phyloP scores from a whole-genome alignment of 2,797 vertebrate species.

The Falco berigora region DNA sequence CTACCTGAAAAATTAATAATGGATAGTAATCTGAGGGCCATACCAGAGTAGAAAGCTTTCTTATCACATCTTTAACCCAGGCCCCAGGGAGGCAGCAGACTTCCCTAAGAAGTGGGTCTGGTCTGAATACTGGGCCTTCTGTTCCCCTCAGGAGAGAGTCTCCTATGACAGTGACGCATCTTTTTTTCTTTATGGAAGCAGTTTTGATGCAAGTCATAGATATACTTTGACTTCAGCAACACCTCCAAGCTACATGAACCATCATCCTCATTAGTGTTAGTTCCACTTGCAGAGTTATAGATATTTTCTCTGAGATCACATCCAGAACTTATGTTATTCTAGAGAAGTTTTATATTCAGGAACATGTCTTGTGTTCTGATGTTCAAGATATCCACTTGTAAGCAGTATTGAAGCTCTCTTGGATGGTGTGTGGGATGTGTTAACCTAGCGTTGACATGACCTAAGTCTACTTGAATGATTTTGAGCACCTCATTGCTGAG shows the following conservation, averaged over 20 bases:
- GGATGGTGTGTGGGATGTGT: background rate
- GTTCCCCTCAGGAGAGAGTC: too few relatives aligned
- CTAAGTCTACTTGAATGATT: background rate
- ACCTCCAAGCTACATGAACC: background rate
- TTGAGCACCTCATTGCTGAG: background rate
- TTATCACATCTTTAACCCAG: background rate
- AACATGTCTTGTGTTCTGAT: background rate
- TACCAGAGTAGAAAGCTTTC: background rate
- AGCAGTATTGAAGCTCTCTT: background rate
- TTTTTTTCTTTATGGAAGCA: background rate
- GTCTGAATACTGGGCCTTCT: too few relatives aligned
- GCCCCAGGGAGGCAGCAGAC: too few relatives aligned
- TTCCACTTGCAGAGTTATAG: background rate
- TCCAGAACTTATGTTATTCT: background rate
- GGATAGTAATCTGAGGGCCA: background rate
- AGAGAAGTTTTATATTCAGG: background rate
- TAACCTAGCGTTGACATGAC: background rate
- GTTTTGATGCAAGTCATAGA: rapidly evolving
- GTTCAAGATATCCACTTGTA: background rate
- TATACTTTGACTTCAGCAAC: background rate
- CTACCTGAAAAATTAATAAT: background rate
- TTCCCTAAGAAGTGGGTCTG: too few relatives aligned
- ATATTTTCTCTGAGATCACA: background rate
- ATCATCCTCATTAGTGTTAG: background rate
- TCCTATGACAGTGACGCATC: background rate